Evolutionary conservation across 37 sponge, comb jelly and placozoan species (phyloP).

Genomic region (Ephydatia muelleri): DNA sequence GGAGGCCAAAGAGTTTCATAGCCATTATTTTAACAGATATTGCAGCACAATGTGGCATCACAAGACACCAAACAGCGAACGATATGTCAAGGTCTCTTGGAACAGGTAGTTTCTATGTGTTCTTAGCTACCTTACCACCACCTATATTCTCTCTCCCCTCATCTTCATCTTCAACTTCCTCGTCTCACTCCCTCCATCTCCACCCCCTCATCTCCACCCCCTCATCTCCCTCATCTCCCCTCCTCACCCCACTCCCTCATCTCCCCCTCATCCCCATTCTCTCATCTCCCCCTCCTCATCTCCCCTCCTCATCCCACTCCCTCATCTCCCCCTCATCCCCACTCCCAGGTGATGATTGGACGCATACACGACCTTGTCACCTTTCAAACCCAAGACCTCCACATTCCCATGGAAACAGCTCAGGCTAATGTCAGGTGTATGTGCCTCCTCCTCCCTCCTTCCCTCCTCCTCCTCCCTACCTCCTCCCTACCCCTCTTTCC

Average conservation of each 20-base stretch:
- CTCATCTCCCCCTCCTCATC: neutral
- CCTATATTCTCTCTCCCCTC: neutral
- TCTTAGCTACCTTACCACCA: neutral
- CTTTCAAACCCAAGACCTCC: conserved; percentile 64
- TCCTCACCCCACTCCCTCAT: neutral
- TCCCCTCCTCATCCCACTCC: neutral
- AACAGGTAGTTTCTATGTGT: conserved; percentile 1
- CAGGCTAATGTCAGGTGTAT: conserved; percentile 46
- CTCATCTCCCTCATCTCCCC: neutral
- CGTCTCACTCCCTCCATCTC: neutral
- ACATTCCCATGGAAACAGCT: conserved; percentile 32
- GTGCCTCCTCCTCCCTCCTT: neutral
- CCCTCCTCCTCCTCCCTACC: too few relatives aligned
- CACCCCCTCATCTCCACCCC: neutral
- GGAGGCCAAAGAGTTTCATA: neutral
- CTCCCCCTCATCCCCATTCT: neutral
- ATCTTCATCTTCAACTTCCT: too few relatives aligned
- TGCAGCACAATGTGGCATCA: neutral
- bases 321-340: neutral
- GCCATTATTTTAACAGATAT: neutral
- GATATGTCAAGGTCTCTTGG: conserved; percentile 16
- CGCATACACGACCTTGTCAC: conserved; percentile 44
- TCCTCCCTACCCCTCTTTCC: too few relatives aligned
- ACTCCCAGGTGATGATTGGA: conserved; percentile 19
- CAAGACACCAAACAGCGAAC: conserved; percentile 17